Evolutionary conservation across 1,140 invertebrate species (phyloP).

Genomic region (Ostrea denselamellosa): DNA sequence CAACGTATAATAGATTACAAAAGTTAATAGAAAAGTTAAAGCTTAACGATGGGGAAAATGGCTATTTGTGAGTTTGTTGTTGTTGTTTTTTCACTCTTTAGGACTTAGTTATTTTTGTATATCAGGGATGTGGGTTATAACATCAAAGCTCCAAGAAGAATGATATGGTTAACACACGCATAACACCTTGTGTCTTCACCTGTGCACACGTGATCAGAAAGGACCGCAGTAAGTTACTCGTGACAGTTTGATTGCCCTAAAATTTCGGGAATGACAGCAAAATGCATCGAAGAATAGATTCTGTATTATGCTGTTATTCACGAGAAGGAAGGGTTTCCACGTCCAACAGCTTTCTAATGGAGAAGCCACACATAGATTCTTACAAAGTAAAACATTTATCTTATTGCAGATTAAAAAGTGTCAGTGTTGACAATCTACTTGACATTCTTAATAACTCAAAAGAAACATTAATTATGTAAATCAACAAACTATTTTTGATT

Average conservation of each 20-base stretch:
- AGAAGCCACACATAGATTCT: neutral
- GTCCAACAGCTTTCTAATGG: neutral
- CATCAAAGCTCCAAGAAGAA: conserved; percentile 23
- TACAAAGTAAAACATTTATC: neutral
- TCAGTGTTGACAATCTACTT: neutral
- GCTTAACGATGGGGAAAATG: neutral
- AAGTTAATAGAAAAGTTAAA: neutral
- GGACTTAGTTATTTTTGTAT: neutral
- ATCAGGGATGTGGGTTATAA: neutral
- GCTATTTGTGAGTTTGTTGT: neutral
- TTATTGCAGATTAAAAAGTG: neutral
- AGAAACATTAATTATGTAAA: conserved; percentile 33
- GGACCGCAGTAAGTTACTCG: neutral
- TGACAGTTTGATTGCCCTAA: neutral
- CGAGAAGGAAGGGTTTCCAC: conserved; percentile 25
- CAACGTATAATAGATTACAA: neutral
- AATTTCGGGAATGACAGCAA: conserved; percentile 29
- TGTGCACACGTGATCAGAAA: neutral
- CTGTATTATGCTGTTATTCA: conserved; percentile 39
- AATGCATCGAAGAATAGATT: conserved; percentile 15
- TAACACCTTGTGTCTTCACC: conserved; percentile 13
- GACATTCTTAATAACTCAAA: conserved; percentile 6
- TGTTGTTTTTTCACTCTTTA: neutral
- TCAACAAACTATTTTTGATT: neutral
- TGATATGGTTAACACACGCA: neutral